Base-by-base conservation (phyloP, 2,797 vertebrate species). In the Sparidentex hasta region DNA sequence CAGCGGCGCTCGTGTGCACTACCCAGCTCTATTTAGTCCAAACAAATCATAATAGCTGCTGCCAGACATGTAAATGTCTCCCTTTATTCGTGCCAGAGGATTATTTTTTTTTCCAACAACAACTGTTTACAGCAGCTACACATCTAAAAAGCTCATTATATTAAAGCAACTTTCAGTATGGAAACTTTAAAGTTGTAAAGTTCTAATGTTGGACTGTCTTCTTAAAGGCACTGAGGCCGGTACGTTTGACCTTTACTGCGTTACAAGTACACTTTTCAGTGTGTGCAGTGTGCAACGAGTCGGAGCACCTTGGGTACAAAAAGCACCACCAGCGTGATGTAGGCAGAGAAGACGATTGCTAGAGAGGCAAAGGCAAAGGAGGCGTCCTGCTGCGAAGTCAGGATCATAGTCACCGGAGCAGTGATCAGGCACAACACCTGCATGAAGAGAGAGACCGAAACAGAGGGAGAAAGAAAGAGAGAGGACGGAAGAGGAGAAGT, bases 371-470 rank as follows among this genome's bases (percentile, higher is more conserved):
- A 99, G 71, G 97, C 97, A 0, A 99, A 99, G 76, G 97, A 97
- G 0, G 98, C 98, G 0, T 99, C 98, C 92, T 98, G 98, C 88
- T 99, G 97, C 3, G 97, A 98, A n/a, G 96, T 97, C 54, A 99
- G 95, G 90, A 99, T 98, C 97, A 99, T 98, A 76, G 98, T 98
- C 82, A 99, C 97, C 0, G 98, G 98, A 11, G 97, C 97, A 0
- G 98, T 98, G 94, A 99, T 99, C 93, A 99, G 96, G 85, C 98
- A 99, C 74, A 99, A 82, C 56, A 98, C 97, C 98, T 99, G 89
- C 70, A 80, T 63, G 63, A 51, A 65, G 66, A 83, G 17, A 78
- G 64, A 86, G 41, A 72, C 2, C 44, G 23, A 67, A 33, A 72
- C 17, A 47, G 16, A 46, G 14, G 73, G 23, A 66, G 52, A 48